These are phyloP conservation scores for Macrobrachium rosenbergii DNA, from an alignment of 1,140 invertebrate species.

Conservation along the genomic window DNA sequence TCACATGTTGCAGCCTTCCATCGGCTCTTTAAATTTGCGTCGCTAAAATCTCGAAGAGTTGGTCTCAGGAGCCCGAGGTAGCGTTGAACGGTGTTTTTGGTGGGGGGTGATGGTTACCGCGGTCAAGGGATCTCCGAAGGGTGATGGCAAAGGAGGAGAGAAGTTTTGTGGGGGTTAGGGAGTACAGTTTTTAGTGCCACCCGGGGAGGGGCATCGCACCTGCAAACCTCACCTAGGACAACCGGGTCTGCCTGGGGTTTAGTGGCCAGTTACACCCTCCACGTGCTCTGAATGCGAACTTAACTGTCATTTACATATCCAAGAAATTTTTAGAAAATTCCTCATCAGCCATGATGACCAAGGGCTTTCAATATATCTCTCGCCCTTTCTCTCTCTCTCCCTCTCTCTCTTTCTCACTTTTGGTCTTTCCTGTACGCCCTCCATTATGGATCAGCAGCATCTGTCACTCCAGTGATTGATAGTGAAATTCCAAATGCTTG, in stretches of 20 bases:
- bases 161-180: background rate
- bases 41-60: no score
- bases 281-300: constrained; percentile 41
- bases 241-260: constrained; percentile 49
- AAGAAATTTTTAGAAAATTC: constrained; percentile 33
- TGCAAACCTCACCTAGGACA: constrained; percentile 40
- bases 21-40: no score
- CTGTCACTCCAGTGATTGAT: background rate
- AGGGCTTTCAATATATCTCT: background rate
- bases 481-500: background rate
- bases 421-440: no score
- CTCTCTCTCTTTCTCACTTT: no score
- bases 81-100: no score
- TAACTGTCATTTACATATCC: constrained; percentile 25
- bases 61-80: no score
- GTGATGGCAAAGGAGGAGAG: background rate
- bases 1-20: no score
- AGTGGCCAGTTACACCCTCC: constrained; percentile 38
- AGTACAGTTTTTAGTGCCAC: constrained; percentile 5
- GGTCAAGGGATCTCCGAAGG: no score
- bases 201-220: constrained; percentile 40
- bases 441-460: no score
- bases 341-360: background rate
- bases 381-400: no score
- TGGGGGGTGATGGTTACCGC: no score